Conservation (phyloP, 1,140 invertebrate species). For the Proctacanthus coquilletti region DNA sequence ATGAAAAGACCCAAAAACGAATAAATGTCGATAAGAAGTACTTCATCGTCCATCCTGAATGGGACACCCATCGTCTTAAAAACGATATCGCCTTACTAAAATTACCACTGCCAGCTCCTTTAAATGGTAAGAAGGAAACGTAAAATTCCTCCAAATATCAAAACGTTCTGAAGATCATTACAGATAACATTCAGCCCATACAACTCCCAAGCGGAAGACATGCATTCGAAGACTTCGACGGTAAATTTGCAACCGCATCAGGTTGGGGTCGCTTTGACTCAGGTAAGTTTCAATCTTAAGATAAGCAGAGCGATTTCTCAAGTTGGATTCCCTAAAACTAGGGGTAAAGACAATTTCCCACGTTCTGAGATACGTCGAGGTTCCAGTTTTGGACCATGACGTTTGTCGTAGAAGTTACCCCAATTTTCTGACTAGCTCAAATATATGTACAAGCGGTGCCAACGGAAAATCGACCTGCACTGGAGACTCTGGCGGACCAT, state of each 20-base stretch:
- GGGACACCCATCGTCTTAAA: constrained; percentile 26
- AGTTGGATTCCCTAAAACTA: not conserved
- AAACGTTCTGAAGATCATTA: constrained; percentile 9
- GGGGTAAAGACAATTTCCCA: not conserved
- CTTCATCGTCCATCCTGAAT: constrained; percentile 33
- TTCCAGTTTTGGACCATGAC: constrained; percentile 36
- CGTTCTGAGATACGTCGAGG: constrained; percentile 29
- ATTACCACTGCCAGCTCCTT: constrained; percentile 31
- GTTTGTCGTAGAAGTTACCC: constrained; percentile 39
- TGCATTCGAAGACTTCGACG: constrained; percentile 26
- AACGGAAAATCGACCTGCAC: constrained; percentile 28
- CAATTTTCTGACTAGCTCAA: constrained; percentile 32
- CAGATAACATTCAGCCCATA: constrained; percentile 33
- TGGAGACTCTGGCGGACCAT: constrained; percentile 34
- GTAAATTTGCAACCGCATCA: constrained; percentile 28
- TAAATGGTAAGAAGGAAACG: constrained; percentile 26
- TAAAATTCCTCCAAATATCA: not conserved
- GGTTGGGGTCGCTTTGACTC: constrained; percentile 35
- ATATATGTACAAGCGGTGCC: constrained; percentile 32
- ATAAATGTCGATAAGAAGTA: constrained; percentile 26
- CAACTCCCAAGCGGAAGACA: constrained; percentile 29
- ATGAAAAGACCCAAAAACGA: constrained; percentile 24
- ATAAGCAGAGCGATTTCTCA: not conserved
- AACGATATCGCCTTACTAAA: constrained; percentile 41
- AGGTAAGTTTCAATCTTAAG: constrained; percentile 7